These are phyloP conservation scores for Nephrocerus scutellatus DNA, from an alignment of 2,888 invertebrate species.

Conservation along the genomic window DNA sequence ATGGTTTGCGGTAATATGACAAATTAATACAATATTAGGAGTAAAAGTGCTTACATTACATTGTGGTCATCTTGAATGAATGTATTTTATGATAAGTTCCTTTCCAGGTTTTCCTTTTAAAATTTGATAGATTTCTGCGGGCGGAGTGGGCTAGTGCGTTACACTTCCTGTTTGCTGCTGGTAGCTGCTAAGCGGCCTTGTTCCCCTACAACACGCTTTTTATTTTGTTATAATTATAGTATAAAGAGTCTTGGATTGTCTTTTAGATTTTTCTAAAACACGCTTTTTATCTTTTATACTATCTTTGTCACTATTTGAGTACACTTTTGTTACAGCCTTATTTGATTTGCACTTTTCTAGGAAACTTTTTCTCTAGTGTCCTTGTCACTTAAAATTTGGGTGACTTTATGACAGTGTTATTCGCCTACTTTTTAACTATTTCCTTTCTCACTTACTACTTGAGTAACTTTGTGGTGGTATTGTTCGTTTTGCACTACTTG, in stretches of 20 bases:
- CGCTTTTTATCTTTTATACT: too few relatives aligned
- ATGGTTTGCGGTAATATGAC: neutral
- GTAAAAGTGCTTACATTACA: neutral
- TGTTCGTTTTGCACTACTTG: too few relatives aligned
- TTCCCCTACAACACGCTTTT: constrained; percentile 2
- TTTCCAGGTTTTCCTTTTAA: neutral
- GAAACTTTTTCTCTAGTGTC: neutral
- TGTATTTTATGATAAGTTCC: neutral
- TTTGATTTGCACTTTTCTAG: neutral
- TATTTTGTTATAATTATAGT: neutral
- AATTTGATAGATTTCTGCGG: too few relatives aligned
- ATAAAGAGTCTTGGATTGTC: too few relatives aligned
- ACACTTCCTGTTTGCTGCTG: constrained; percentile 1
- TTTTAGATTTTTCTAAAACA: too few relatives aligned
- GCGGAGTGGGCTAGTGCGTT: constrained; percentile 1
- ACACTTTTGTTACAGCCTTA: neutral
- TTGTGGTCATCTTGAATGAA: neutral
- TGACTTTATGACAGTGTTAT: neutral
- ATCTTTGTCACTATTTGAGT: neutral
- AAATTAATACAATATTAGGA: neutral
- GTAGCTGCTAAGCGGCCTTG: neutral
- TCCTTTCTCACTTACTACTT: too few relatives aligned
- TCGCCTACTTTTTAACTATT: too few relatives aligned
- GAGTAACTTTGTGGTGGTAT: too few relatives aligned
- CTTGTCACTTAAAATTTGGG: neutral